Conservation (phyloP, 2,797 vertebrate genomes). For the Hemitrygon akajei region DNA sequence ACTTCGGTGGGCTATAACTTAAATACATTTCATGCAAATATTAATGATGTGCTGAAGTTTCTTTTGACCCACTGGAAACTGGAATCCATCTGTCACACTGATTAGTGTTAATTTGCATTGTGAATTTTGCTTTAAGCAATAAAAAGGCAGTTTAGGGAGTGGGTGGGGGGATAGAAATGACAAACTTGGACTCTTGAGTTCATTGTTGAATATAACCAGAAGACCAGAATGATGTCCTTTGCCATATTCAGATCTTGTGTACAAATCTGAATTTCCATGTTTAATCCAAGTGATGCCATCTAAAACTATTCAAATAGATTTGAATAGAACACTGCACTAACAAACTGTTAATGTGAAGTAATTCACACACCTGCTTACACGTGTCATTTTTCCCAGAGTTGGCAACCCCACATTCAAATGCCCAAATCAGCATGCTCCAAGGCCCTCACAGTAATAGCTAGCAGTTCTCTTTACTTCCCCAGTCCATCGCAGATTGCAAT, state of each 20-base stretch:
- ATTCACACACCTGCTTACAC: too few relatives aligned
- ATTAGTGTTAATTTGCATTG: not conserved
- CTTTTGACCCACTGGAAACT: not conserved
- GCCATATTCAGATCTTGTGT: not conserved
- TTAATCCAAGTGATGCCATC: not conserved
- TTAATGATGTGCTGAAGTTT: not conserved
- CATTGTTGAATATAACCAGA: not conserved
- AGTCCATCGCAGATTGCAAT: too few relatives aligned
- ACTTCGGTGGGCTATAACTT: not conserved
- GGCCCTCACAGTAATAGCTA: too few relatives aligned
- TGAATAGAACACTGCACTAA: too few relatives aligned
- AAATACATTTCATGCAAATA: not conserved
- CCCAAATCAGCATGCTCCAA: too few relatives aligned
- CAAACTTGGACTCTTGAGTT: not conserved
- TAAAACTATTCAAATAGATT: too few relatives aligned
- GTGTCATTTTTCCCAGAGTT: too few relatives aligned
- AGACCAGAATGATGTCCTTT: not conserved
- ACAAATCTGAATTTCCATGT: not conserved
- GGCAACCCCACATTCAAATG: too few relatives aligned
- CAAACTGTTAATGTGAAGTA: too few relatives aligned
- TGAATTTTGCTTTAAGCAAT: not conserved
- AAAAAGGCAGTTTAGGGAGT: too few relatives aligned
- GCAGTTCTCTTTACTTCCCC: too few relatives aligned
- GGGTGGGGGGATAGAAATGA: not conserved
- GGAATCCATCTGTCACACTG: not conserved